Base-by-base conservation (phyloP, 2,888 invertebrate genomes). In the Clistopyga incitator region DNA sequence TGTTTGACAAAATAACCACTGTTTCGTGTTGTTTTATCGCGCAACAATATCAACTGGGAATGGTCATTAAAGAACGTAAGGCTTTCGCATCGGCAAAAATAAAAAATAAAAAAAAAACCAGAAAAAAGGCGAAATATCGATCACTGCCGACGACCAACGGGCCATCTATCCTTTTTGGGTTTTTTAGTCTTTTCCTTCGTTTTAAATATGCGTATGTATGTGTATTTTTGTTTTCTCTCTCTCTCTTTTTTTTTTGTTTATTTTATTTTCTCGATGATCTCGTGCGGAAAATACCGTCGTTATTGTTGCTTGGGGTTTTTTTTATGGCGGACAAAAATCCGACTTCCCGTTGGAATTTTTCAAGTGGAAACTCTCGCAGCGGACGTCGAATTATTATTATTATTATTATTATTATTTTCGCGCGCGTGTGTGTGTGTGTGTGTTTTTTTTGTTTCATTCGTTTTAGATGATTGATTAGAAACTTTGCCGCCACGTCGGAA, bases 11-110 rank as follows among this genome's bases (percentile, higher is more conserved):
- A 61, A 23, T 25, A 76, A 64, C 8, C 72, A 70, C 54, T 45
- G 34, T 74, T 47, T 72, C 38, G 67, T 67, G 50, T 47, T 34
- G 50, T 54, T 74, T 38, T 71, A 65, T 47, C 74, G 82, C 83
- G 86, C 88, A 86, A 88, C 74, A 88, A 86, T 87, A 88, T 87
- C 67, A 82, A 88, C 87, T 86, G 81, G 90, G 89, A 91, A 91
- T 89, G 89, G 88, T 90, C 84, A 78, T 74, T 88, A 88, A 87
- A 75, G 78, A 72, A 84, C 38, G 86, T 86, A 85, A 74, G 78
- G 81, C 78, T 85, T 85, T 50, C 68, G 56, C 81, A 77, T 85
- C 78, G 65, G 67, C 67, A 83, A 85, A 86, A 84, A 34, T 80
- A 78, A 54, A 82, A 79, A 78, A 85, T 82, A 78, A 78, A 80